phyloP scores from a whole-genome alignment of 1,140 invertebrate genomes.

The Aphidius ervi region DNA sequence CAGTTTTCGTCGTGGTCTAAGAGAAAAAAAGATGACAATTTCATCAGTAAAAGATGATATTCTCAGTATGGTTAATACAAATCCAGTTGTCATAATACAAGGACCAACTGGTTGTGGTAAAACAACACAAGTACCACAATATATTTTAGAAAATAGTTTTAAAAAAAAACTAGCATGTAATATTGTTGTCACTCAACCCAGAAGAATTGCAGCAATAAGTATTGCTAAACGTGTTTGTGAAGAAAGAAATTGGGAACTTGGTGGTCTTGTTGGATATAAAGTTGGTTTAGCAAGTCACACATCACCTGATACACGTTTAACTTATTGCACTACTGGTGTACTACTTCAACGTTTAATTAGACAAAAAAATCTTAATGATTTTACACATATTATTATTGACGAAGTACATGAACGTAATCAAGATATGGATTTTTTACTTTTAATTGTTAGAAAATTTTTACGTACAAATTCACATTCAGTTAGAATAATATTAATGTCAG shows the following conservation, averaged over 20 bases:
- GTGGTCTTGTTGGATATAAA: slow-evolving; percentile 80
- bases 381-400: slow-evolving; percentile 90
- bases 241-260: slow-evolving; percentile 74
- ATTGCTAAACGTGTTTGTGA: slow-evolving; percentile 72
- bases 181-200: slow-evolving; percentile 84
- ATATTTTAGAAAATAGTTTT: slow-evolving; percentile 73
- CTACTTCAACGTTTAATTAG: slow-evolving; percentile 72
- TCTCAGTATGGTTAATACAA: slow-evolving; percentile 60
- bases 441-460: slow-evolving; percentile 80
- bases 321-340: slow-evolving; percentile 84
- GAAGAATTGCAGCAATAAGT: slow-evolving; percentile 79
- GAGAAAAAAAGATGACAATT: background rate
- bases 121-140: slow-evolving; percentile 85
- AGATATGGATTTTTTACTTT: slow-evolving; percentile 89
- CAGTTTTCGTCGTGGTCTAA: slow-evolving; percentile 28
- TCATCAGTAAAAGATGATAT: slow-evolving; percentile 48
- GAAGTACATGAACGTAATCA: slow-evolving; percentile 94
- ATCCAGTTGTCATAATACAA: slow-evolving; percentile 76
- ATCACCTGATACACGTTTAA: slow-evolving; percentile 70
- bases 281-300: slow-evolving; percentile 61
- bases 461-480: slow-evolving; percentile 65
- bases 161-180: slow-evolving; percentile 63
- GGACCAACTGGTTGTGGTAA: slow-evolving; percentile 81
- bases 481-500: slow-evolving; percentile 85
- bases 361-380: slow-evolving; percentile 55